Conservation (phyloP, 2,113 vertebrate species). For the Phocoena phocoena region DNA sequence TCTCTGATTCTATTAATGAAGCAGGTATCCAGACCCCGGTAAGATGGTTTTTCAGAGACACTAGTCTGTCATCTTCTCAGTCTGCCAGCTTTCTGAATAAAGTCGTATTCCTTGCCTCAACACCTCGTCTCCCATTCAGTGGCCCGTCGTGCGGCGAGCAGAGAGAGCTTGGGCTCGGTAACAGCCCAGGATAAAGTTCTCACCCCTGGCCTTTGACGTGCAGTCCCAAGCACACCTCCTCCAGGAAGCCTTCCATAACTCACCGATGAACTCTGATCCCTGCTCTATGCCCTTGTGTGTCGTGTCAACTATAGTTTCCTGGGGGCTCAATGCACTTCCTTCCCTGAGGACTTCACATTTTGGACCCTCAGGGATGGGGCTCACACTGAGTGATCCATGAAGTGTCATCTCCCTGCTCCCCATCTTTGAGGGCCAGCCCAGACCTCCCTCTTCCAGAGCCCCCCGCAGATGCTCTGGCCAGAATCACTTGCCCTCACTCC, state of each 20-base stretch:
- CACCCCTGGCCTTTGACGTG: not conserved
- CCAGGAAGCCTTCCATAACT: not conserved
- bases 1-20: no score
- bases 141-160: no score
- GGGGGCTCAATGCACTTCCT: not conserved
- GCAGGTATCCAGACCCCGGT: no score
- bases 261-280: not conserved
- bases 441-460: not conserved
- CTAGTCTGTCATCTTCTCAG: no score
- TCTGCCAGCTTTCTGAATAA: no score
- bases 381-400: not conserved
- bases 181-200: not conserved
- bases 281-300: not conserved
- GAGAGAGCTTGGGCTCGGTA: no score
- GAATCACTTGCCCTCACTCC: not conserved
- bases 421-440: not conserved
- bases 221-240: not conserved
- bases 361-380: no score
- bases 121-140: no score
- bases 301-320: not conserved
- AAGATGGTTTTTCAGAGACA: no score
- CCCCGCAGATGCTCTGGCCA: not conserved
- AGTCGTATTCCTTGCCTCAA: no score
- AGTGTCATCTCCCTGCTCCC: no score
- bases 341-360: not conserved